phyloP scores from a whole-genome alignment of 2,797 vertebrate genomes.

The Gallinago stenura region DNA sequence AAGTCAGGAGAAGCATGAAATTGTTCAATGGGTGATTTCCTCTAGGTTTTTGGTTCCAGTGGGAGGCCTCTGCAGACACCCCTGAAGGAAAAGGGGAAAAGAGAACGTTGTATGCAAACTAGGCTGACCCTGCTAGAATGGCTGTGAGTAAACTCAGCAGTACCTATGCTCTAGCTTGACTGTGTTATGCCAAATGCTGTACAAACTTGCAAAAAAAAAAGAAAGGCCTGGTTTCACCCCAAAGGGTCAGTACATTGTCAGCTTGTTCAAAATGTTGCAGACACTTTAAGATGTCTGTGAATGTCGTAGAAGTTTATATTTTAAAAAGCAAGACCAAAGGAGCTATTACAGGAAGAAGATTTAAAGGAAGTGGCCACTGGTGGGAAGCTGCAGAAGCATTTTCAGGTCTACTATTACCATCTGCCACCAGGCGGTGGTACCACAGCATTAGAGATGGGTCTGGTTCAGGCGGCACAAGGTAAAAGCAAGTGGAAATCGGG shows the following conservation, averaged over 20 bases:
- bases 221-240: neutral
- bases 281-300: neutral
- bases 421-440: neutral
- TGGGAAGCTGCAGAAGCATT: neutral
- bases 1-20: neutral
- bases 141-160: neutral
- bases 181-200: neutral
- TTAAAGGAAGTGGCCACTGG: neutral
- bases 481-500: neutral
- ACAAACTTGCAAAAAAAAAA: neutral
- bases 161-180: neutral
- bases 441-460: neutral
- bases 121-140: neutral
- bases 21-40: neutral
- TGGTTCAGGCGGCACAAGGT: rapidly evolving
- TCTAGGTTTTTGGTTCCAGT: neutral
- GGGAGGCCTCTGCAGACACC: neutral
- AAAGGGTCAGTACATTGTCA: neutral
- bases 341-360: neutral
- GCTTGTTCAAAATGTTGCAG: neutral
- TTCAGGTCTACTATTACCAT: neutral
- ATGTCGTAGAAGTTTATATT: neutral
- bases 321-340: neutral
- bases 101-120: neutral
- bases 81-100: neutral